Base-by-base conservation (phyloP, 2,113 vertebrate genomes). In the Cyprichromis sp. region DNA sequence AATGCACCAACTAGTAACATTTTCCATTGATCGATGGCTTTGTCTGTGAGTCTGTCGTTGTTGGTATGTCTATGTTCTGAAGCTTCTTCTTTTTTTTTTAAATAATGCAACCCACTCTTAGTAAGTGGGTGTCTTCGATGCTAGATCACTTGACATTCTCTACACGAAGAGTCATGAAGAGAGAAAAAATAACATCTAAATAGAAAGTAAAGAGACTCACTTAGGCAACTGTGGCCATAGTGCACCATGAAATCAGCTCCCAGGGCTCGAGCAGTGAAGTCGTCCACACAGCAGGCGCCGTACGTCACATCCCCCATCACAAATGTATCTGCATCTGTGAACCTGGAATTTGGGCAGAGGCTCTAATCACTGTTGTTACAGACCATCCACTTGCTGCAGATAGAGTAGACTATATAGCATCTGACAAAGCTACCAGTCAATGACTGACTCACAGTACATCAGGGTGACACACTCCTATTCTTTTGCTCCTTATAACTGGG, bases 271-370 rank as follows among this genome's bases (percentile, higher is more conserved):
- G 98, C 98, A 0, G 98, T 99, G 95, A 98, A 99, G 96, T 99
- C 98, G 0, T 99, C 98, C 92, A 99, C 97, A 36, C 99, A 99
- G 95, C 99, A 99, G 4, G 99, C 98, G 1, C 99, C 99, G 0
- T 99, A 99, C 14, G 99, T 99, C 94, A 99, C 99, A 1, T 99
- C 99, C 0, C 98, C 98, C 99, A 99, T 99, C 95, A 99, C 97
- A 84, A 98, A 95, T 2, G 96, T 97, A 91, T 99, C 97, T 0
- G 98, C 98, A 0, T 96, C 97, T 0, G 98, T 99, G 96, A 99
- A 99, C 95, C 99, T 99, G 96, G 0, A 5, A 82, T 93, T 0
- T 6, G 57, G 3, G 13, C 36, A 80, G 24, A 86, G 31, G 83
- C 45, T 24, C 17, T 63, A 78, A 92, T 91, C 82, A 88, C 83